A percentile compares a stretch with the other conserved stretches of the same genome.
These are phyloP conservation scores for Propithecus perrieri DNA, from an alignment of 2,797 vertebrate species.

Conservation along the genomic window DNA sequence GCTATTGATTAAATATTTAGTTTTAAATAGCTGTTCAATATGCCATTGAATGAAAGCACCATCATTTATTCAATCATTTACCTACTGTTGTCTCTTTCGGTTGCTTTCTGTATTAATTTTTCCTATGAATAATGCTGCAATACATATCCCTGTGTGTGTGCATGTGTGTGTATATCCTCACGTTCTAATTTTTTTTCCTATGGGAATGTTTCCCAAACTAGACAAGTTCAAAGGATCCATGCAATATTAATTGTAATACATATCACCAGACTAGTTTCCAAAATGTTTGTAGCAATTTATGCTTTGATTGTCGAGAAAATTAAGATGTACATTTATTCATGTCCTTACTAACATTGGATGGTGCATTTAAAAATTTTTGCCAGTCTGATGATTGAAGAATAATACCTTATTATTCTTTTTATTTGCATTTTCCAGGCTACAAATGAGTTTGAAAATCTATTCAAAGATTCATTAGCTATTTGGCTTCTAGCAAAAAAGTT, in stretches of 20 bases:
- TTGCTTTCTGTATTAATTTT: neutral
- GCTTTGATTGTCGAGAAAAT: neutral
- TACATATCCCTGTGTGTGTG: neutral
- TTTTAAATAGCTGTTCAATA: neutral
- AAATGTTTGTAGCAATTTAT: neutral
- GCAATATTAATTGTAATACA: constrained; percentile 1
- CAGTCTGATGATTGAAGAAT: neutral
- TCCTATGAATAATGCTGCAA: neutral
- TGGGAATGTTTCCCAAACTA: neutral
- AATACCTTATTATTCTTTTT: neutral
- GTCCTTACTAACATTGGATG: neutral
- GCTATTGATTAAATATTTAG: neutral
- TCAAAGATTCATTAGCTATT: neutral
- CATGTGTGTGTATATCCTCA: neutral
- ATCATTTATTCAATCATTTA: neutral
- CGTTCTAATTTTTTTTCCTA: neutral
- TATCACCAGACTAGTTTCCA: neutral
- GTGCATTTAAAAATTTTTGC: neutral
- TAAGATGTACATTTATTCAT: neutral
- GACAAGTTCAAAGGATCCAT: neutral
- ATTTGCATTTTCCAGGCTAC: neutral
- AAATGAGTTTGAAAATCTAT: neutral
- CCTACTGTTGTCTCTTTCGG: neutral
- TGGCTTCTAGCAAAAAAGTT: neutral
- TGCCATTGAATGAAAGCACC: neutral